Base-by-base conservation (phyloP, 2,113 vertebrate genomes). In the Pachycephala philippinensis region DNA sequence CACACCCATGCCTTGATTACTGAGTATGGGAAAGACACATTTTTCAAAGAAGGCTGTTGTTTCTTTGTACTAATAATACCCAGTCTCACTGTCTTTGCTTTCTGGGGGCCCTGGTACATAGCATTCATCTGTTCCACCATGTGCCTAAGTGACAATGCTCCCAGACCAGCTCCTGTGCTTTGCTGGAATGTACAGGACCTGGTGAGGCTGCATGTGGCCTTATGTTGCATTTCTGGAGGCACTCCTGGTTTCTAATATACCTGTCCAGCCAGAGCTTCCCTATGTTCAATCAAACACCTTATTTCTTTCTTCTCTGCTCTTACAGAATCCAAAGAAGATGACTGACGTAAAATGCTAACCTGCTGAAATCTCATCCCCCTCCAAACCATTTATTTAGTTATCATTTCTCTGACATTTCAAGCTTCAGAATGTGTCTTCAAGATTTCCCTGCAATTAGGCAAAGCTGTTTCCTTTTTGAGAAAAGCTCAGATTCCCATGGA, bases 131-230 rank as follows among this genome's bases (percentile, higher is more conserved):
- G 17, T 69, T 44, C 49, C 14, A n/a, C 1, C 5, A 11, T 52
- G 15, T 45, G 16, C 30, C 42, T 30, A 2, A 24, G 40, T 59
- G 39, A 45, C 16, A 26, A 1, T 24, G 35, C 26, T 78, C 28
- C 26, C 52, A 63, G 47, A 27, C 8, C 57, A 89, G 35, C 37
- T 77, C 33, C 37, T 39, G 52, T 66, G 52, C 39, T 85, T 79
- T 70, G 19, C 31, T 44, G 42, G 39, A 42, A 11, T 13, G 2
- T 39, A 15, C 0, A 5, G 26, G 30, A 37, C 0, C 2, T 6
- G 13, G 6, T 4, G 15, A 84, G 7, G 23, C 14, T 59, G 19
- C 31, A 4, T 2, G 2, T 1, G 1, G 12, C 17, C 6, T 69
- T 45, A 74, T 3, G 12, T 14, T n/a, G 22, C 11, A 14, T 75